These are phyloP conservation scores for Rhagonycha fulva DNA, from an alignment of 2,888 invertebrate genomes.

Conservation along the genomic window DNA sequence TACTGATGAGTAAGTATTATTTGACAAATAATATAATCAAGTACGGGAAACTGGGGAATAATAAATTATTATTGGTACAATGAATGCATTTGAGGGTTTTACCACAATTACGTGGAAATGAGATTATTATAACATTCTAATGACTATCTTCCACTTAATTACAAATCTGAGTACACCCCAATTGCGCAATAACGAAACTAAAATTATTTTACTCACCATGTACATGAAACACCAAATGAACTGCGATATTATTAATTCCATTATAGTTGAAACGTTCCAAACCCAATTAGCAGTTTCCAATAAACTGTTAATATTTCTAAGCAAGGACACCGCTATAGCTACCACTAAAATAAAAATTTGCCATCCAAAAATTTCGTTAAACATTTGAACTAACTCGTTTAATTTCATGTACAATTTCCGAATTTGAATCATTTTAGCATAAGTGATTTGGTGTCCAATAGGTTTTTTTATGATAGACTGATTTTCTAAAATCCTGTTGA, in stretches of 20 bases:
- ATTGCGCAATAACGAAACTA: too few species aligned
- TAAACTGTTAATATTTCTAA: background rate
- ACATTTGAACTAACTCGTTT: background rate
- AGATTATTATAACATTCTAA: too few species aligned
- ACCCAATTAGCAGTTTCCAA: background rate
- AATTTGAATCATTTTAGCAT: background rate
- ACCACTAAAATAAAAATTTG: background rate
- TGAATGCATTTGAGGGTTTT: too few species aligned
- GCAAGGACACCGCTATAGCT: background rate
- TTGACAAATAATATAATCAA: too few species aligned
- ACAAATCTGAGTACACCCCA: too few species aligned
- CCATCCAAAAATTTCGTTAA: background rate
- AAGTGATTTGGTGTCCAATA: background rate
- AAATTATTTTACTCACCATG: background rate
- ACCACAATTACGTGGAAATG: too few species aligned
- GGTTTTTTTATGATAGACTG: background rate
- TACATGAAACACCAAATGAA: background rate
- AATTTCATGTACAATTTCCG: background rate
- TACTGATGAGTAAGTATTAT: too few species aligned
- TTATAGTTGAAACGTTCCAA: background rate
- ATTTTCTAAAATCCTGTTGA: background rate
- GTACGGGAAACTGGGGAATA: too few species aligned
- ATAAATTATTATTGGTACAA: too few species aligned
- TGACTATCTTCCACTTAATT: too few species aligned
- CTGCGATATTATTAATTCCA: background rate